Evolutionary conservation across 2,797 vertebrate species (phyloP), one percentile per base, ranked within the genome.

Genomic region (Malurus leucopterus): DNA sequence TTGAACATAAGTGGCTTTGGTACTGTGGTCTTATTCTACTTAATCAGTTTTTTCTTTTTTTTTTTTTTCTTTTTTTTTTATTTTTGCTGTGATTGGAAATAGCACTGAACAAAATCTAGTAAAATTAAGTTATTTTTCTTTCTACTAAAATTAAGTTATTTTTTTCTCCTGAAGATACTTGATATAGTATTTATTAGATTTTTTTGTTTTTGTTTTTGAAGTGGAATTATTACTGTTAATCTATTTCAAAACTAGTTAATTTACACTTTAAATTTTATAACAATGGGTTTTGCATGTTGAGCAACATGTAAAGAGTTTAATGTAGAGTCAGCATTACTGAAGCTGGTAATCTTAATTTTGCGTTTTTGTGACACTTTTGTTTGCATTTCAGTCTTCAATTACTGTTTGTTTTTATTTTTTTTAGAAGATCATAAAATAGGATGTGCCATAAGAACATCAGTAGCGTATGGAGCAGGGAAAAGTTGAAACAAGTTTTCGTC

Each of bases 141-240:
- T 86, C 88, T 86, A 94, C 95, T 95, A 85, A 91, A 96, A 93
- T 92, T 96, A 95, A 96, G 87, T 96, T 95, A 95, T 95, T 94
- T 93, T 91, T 95, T 89, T 92, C 90, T 96, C 96, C 96, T 97
- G 95, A 96, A 92, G 91, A 96, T 95, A 96, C 97, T 97, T 97
- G 97, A 97, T 91, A 96, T 95, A 90, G 53, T 97, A 96, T 97
- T 96, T 97, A 96, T 97, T 96, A 79, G 81, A 89, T 50, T 94
- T 91, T 94, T 77, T 76, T 68, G 30, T 18, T 76, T 84, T 88
- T 81, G 82, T 86, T 92, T 95, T 96, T 94, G 82, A 93, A 95
- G 94, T 92, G 92, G 92, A 89, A 91, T 93, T 96, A 96, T 97
- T 96, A 87, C 94, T 93, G 93, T 95, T 96, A 96, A 95, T 92